A percentile compares a stretch with the other conserved stretches of the same genome.
Evolutionary conservation across 2,888 invertebrate genomes (phyloP).

Genomic region (Chrysolina haemoptera): DNA sequence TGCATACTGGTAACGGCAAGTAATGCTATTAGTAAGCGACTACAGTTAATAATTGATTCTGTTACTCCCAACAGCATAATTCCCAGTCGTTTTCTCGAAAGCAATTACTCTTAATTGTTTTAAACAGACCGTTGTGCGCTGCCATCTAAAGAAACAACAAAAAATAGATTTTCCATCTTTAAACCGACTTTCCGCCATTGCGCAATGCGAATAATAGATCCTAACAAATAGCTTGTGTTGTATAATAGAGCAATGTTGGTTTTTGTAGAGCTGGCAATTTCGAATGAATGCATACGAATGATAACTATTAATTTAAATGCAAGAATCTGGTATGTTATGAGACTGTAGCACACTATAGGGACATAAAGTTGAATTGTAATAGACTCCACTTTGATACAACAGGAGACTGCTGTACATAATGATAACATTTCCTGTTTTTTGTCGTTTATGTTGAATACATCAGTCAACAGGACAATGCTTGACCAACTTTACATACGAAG

Average conservation of each 20-base stretch:
- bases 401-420: constrained; percentile 29
- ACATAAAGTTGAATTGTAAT: constrained; percentile 40
- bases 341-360: constrained; percentile 37
- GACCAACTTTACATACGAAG: too few species aligned
- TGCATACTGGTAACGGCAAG: background rate
- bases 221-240: constrained; percentile 50
- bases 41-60: constrained; percentile 52
- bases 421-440: constrained; percentile 36
- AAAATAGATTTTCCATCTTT: constrained; percentile 53
- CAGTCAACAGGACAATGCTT: too few species aligned
- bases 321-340: constrained; percentile 42
- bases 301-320: constrained; percentile 43
- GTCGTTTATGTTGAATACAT: too few species aligned
- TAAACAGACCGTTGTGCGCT: constrained; percentile 50
- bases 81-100: constrained; percentile 53
- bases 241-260: constrained; percentile 57
- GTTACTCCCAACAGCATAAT: constrained; percentile 52
- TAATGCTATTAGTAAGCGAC: constrained; percentile 18
- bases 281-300: constrained; percentile 40
- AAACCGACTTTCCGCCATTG: constrained; percentile 52
- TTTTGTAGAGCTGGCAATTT: constrained; percentile 55
- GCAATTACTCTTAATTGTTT: constrained; percentile 55
- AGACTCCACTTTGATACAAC: constrained; percentile 41
- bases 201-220: constrained; percentile 53
- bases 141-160: constrained; percentile 54